Evolutionary conservation across 2,797 vertebrate genomes (phyloP), one percentile per base, ranked within the genome.

Genomic region (Cirrhinus mrigala): DNA sequence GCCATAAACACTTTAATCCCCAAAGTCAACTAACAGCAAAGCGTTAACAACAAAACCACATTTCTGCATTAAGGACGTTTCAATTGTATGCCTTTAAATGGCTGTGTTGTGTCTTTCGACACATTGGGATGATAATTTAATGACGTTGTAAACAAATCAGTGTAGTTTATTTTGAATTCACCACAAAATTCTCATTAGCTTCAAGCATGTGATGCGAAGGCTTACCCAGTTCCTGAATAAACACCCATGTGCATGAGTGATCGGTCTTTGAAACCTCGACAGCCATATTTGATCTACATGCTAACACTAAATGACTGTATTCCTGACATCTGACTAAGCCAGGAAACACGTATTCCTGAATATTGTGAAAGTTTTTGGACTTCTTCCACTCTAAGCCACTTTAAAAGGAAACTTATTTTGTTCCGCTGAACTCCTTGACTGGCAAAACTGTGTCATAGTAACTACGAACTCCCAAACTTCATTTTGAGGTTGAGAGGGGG

Each of bases 1-100:
- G 5, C 22, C 64, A 81, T 40, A 79, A 64, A 79, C 77, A 50
- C 60, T 24, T n/a, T 48, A 64, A 27, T 79, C 15, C 14, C n/a
- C 7, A 52, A 66, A 64, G 44, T 60, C 24, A 20, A 44, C 44
- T 27, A 80, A 33, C 40, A 79, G 62, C 24, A 1, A 48, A 29
- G 77, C n/a, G 24, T 79, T 66, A 50, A 50, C 62, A 52, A 66
- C 18, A 52, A 80, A 81, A 69, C 7, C 12, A 69, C 3, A n/a
- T 33, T 16, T 33, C 27, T n/a, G 27, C 11, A 52, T 50, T 52
- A 24, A 5, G 3, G 14, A 9, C 7, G 14, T n/a, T 58, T 58
- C 24, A 15, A 77, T 15, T 78, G 3, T 4, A 58, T 0, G 1
- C 74, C 74, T 58, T n/a, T 22, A 37, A 58, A n/a, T 15, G 20